Evolutionary conservation across 2,113 vertebrate genomes (phyloP).

Genomic region (Pterocles orientalis): DNA sequence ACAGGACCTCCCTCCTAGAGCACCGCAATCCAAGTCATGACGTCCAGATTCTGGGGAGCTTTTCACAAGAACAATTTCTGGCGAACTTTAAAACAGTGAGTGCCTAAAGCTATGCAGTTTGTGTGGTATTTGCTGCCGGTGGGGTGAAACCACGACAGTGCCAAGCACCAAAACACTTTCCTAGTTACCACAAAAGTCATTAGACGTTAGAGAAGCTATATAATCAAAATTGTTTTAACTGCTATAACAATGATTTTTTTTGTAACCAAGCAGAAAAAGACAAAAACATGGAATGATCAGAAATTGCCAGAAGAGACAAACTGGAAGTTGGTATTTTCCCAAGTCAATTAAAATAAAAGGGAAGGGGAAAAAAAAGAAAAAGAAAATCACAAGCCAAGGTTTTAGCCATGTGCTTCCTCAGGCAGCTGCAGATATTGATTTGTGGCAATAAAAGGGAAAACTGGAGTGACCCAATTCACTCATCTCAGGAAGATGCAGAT

Average conservation of each 20-base stretch:
- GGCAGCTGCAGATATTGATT: neutral
- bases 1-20: neutral
- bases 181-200: neutral
- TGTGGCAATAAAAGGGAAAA: neutral
- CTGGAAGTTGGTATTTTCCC: neutral
- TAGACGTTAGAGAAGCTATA: neutral
- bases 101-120: neutral
- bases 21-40: neutral
- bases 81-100: neutral
- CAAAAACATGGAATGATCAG: neutral
- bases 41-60: neutral
- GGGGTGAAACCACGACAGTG: too few relatives aligned
- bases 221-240: neutral
- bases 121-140: too few relatives aligned
- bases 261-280: neutral
- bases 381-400: neutral
- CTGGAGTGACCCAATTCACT: neutral
- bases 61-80: neutral
- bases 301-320: neutral
- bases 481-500: neutral
- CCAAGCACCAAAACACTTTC: neutral
- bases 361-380: neutral
- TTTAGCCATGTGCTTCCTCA: constrained; percentile 12
- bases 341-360: constrained; percentile 8
- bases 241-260: neutral